Base-by-base conservation (phyloP, 1,140 invertebrate genomes). In the Drosophila auraria region DNA sequence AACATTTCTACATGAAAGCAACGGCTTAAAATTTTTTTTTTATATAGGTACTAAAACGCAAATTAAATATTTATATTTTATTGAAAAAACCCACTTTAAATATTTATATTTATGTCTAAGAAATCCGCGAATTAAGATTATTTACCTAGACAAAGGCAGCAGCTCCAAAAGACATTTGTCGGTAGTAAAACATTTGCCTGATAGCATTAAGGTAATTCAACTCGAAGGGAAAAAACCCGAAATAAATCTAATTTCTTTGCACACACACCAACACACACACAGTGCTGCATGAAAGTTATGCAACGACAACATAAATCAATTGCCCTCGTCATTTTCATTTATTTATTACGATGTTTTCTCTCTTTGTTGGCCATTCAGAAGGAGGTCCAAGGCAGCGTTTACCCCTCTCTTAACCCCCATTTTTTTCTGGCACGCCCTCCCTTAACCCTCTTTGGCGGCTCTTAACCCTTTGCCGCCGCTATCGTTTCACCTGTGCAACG, bases 281-380 rank as follows among this genome's bases (percentile, higher is more conserved):
- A 75, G 70, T 76, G 36, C 60, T 38, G 40, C 40, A 64, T 74
- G 4, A 76, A 77, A 77, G 74, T 77, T 77, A 77, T 77, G 74
- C 72, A 77, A 77, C 73, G 40, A 30, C 51, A 75, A 65, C 74
- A 76, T 77, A 77, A 77, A 77, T 77, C 74, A 77, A 77, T 66
- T 66, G 73, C 70, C 71, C 44, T 64, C 60, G 73, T 74, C 74
- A 77, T 77, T 77, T 76, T 63, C 71, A 75, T 75, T 76, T 65
- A 75, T 75, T 76, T 75, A 75, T 64, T 76, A 65, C 61, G 51
- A 75, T 75, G 61, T 72, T 72, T 73, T 61, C 70, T 53, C 70
- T 53, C 49, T 45, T 45, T 64, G 47, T 62, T 62, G 51, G 70
- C 33, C 70, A 63, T 63, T 47, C 27, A 72, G 50, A 17, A 17